Evolutionary conservation across 1,140 invertebrate genomes (phyloP), one percentile per base, ranked within the genome.

Genomic region (Heliconius himera): DNA sequence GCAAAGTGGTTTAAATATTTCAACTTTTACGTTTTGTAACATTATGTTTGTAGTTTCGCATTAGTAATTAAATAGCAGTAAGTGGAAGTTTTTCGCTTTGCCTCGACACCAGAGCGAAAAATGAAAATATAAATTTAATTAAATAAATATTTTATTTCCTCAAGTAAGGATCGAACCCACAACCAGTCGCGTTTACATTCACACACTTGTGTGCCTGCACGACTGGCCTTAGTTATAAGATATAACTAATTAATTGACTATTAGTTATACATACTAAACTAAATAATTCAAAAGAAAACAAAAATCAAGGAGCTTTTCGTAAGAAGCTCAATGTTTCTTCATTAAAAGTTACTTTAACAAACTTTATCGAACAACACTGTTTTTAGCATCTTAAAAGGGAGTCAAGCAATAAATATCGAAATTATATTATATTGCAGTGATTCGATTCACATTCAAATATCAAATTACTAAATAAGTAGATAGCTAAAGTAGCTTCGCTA

Each of bases 401-500:
- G 22, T 29, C 60, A 66, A 66, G 26, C 22, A 26, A 73, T 73
- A 73, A 73, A 22, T 26, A 49, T 13, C 22, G 20, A 73, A 75
- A 54, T 46, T 46, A 46, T 46, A 13, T 46, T 75, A 56, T 60
- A 41, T 76, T 76, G 54, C 1, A 66, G 36, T 66, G 29, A 75
- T 26, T 75, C 60, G 26, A 6, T 66, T 26, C 60, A 66, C 26
- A 74, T 73, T 74, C 56, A 51, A 66, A 76, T 80, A 77, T 74
- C 75, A 74, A 76, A 77, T 74, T 22, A 77, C 75, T 73, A 74
- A 80, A 80, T 75, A 81, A 78, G 36, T 77, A 78, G 46, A 81
- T 75, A 71, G 73, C 76, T 81, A 76, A 80, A 86, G 83, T 85
- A 82, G 22, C 60, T 66, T 16, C 74, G 81, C 77, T 76, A 60